phyloP scores from a whole-genome alignment of 2,113 vertebrate genomes.

The Phycodurus eques region DNA sequence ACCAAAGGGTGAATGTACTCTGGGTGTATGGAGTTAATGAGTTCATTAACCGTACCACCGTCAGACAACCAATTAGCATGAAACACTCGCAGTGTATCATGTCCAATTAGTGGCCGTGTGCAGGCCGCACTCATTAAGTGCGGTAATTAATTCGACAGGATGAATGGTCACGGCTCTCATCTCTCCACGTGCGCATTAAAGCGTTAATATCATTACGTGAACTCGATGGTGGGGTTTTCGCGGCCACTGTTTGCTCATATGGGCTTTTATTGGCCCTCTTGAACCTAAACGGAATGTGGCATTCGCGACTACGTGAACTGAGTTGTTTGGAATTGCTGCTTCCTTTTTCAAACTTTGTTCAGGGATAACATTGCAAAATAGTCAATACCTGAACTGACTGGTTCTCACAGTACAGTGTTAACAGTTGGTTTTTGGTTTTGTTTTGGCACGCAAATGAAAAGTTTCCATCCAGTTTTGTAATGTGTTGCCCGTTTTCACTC shows the following conservation, averaged over 20 bases:
- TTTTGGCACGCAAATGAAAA: no score
- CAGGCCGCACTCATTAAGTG: conserved; percentile 41
- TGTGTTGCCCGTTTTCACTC: no score
- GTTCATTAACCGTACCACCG: conserved; percentile 49
- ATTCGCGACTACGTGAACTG: neutral
- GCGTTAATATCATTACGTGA: neutral
- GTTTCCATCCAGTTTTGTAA: no score
- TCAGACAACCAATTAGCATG: conserved; percentile 59
- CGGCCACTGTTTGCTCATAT: no score
- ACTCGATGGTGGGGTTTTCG: no score
- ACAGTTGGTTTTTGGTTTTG: no score
- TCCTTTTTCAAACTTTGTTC: neutral
- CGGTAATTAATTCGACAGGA: conserved; percentile 57
- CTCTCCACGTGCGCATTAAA: neutral
- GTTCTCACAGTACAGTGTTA: no score
- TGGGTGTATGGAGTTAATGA: conserved; percentile 37
- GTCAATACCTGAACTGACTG: no score
- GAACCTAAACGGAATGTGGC: no score
- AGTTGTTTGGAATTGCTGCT: neutral
- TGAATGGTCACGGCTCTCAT: conserved; percentile 8
- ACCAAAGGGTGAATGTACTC: neutral
- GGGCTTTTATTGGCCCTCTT: no score
- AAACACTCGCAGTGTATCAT: conserved; percentile 44
- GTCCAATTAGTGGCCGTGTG: conserved; percentile 52
- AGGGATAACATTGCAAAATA: no score